Conservation (phyloP, 1,140 invertebrate species). For the Drosophila arizonae region DNA sequence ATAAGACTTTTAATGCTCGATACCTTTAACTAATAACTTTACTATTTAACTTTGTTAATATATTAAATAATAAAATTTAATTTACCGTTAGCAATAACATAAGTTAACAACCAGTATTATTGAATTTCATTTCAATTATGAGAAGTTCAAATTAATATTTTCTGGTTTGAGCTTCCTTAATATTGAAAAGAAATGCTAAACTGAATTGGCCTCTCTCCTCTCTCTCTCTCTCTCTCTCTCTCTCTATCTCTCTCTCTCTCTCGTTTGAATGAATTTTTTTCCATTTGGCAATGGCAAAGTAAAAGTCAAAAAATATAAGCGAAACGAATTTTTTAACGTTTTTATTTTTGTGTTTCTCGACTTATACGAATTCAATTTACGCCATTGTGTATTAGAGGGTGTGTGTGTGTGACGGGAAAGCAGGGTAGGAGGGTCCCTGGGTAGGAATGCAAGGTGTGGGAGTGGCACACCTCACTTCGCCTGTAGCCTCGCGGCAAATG, state of each 20-base stretch:
- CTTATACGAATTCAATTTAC: conserved; percentile 66
- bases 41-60: too few relatives aligned
- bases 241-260: neutral
- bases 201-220: neutral
- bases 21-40: too few relatives aligned
- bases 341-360: conserved; percentile 30
- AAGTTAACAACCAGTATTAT: too few relatives aligned
- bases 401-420: neutral
- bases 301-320: conserved; percentile 29
- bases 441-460: neutral
- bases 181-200: neutral
- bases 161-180: too few relatives aligned
- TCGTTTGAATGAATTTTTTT: neutral
- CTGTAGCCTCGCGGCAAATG: conserved; percentile 59
- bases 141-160: too few relatives aligned
- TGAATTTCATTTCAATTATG: too few relatives aligned
- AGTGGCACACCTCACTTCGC: conserved; percentile 16
- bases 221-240: too few relatives aligned
- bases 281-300: conserved; percentile 21
- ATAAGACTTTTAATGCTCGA: too few relatives aligned
- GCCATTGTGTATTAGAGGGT: conserved; percentile 36
- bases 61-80: too few relatives aligned
- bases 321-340: conserved; percentile 39
- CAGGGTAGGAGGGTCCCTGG: neutral
- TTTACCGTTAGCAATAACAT: too few relatives aligned